These are phyloP conservation scores for Ochotona princeps DNA, from an alignment of 2,113 vertebrate species.

Conservation along the genomic window DNA sequence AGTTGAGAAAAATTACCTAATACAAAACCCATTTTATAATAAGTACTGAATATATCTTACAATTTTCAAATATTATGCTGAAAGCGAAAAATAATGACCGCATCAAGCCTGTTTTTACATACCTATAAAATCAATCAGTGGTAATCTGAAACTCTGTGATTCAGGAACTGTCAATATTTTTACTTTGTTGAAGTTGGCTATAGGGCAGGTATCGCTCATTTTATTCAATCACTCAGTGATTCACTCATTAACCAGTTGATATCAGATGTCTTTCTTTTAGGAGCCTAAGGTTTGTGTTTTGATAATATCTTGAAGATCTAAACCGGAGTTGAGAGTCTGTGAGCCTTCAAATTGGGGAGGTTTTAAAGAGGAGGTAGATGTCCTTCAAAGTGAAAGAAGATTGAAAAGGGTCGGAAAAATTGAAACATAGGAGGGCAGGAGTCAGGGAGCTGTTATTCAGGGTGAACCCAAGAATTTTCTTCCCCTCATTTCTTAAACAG, in stretches of 20 bases:
- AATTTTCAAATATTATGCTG: no score
- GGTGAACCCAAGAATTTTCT: background rate
- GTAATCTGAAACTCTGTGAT: no score
- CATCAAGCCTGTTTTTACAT: no score
- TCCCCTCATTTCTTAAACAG: background rate
- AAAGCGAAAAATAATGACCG: no score
- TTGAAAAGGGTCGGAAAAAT: background rate
- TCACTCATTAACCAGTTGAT: background rate
- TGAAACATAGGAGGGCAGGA: background rate
- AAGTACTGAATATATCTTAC: no score
- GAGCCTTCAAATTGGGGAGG: background rate
- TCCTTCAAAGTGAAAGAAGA: background rate
- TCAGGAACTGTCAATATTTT: background rate
- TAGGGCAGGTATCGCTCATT: background rate
- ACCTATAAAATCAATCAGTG: no score
- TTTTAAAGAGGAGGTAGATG: background rate
- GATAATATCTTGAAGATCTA: background rate
- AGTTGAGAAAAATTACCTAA: no score
- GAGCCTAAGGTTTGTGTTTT: background rate
- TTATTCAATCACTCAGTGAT: background rate
- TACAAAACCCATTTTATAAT: no score
- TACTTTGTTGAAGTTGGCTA: background rate
- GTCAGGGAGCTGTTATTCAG: background rate
- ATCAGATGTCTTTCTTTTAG: background rate
- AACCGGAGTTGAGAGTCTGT: background rate